These are phyloP conservation scores for Datnioides undecimradiatus DNA, from an alignment of 2,113 vertebrate genomes.

Conservation along the genomic window DNA sequence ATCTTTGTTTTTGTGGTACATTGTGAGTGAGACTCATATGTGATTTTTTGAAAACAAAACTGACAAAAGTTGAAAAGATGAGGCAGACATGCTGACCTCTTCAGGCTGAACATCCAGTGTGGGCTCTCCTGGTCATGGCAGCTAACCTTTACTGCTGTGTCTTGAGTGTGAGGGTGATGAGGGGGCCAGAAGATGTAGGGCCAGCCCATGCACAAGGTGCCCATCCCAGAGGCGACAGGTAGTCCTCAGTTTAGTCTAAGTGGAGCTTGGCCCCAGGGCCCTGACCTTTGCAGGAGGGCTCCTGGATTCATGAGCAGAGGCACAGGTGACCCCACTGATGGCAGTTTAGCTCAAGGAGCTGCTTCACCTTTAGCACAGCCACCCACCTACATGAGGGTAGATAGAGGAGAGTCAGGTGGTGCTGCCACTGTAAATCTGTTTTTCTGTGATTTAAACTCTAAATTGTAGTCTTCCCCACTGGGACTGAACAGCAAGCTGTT, in stretches of 20 bases:
- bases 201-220: not conserved
- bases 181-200: not conserved
- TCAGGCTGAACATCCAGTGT: not conserved
- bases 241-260: not conserved
- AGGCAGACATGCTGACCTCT: constrained; percentile 20
- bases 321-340: constrained; percentile 36
- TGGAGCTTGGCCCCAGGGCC: not conserved
- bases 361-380: constrained; percentile 76
- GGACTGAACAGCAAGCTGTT: not conserved
- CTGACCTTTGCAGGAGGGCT: constrained; percentile 69
- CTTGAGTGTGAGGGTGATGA: constrained; percentile 39
- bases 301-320: not conserved
- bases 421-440: constrained; percentile 34
- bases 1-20: not conserved
- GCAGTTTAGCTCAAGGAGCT: constrained; percentile 67
- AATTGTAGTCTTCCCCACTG: not conserved
- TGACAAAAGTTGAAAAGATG: not conserved
- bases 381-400: constrained; percentile 29
- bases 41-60: not conserved
- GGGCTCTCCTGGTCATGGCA: constrained; percentile 39
- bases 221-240: constrained; percentile 44
- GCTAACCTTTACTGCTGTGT: constrained; percentile 69
- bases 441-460: not conserved
- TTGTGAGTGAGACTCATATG: not conserved
- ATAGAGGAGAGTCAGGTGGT: constrained; percentile 17